These are phyloP conservation scores for Nomada fabriciana DNA, from an alignment of 2,888 invertebrate species.

Conservation along the genomic window DNA sequence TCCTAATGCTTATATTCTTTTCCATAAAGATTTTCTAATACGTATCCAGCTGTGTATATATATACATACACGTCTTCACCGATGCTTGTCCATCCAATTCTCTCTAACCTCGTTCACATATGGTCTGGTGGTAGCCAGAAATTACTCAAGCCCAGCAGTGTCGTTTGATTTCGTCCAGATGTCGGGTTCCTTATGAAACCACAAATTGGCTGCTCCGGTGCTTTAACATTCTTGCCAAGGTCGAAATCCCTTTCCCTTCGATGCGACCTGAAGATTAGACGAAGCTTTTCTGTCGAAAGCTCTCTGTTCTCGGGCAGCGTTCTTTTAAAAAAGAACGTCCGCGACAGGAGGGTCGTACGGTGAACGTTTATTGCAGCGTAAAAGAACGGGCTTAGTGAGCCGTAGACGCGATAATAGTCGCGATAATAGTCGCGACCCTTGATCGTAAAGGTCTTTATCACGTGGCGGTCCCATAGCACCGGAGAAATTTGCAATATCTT, in stretches of 20 bases:
- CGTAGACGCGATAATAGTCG: constrained; percentile 53
- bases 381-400: constrained; percentile 50
- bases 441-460: constrained; percentile 60
- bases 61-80: not conserved
- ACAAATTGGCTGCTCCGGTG: constrained; percentile 60
- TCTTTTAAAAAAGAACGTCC: constrained; percentile 8
- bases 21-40: constrained; percentile 30
- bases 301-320: not conserved
- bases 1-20: constrained; percentile 16
- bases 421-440: constrained; percentile 47
- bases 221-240: constrained; percentile 51
- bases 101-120: constrained; percentile 35
- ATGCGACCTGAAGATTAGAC: not conserved
- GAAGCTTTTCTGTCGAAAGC: not conserved
- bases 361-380: constrained; percentile 61
- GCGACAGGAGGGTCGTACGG: constrained; percentile 3
- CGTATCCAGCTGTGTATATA: not conserved
- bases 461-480: not conserved
- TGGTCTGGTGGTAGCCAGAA: not conserved
- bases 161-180: constrained; percentile 44
- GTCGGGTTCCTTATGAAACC: constrained; percentile 41
- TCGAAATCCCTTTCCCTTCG: constrained; percentile 35
- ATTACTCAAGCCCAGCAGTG: constrained; percentile 41
- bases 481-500: constrained; percentile 42
- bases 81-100: constrained; percentile 37